Percentiles rank a stretch among this genome's conserved stretches.
These are phyloP conservation scores for Lasioglossum pauxillum DNA, from an alignment of 2,888 invertebrate species.

Conservation along the genomic window DNA sequence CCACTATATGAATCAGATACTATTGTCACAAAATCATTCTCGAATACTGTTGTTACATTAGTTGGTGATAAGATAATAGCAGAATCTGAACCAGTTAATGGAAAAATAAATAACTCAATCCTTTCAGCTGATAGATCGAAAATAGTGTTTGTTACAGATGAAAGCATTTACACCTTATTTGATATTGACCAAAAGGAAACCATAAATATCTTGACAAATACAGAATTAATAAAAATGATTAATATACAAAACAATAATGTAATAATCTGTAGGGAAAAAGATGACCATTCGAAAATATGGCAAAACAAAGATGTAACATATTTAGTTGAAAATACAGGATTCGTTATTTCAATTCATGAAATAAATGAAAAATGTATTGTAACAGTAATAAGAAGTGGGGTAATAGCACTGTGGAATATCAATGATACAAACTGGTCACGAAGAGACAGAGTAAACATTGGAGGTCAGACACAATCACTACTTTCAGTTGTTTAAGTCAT, in stretches of 20 bases:
- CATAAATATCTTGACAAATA: conserved; percentile 71
- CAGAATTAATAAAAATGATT: conserved; percentile 60
- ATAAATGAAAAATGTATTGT: conserved; percentile 69
- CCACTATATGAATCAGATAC: conserved; percentile 70
- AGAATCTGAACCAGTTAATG: conserved; percentile 84
- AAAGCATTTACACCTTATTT: conserved; percentile 84
- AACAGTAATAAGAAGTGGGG: conserved; percentile 73
- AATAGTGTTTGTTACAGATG: conserved; percentile 85
- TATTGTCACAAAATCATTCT: conserved; percentile 75
- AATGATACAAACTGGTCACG: conserved; percentile 58
- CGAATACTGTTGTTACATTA: conserved; percentile 78
- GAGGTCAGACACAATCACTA: conserved; percentile 43
- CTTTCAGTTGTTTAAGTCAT: conserved; percentile 73
- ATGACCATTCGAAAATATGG: conserved; percentile 71
- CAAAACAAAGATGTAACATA: conserved; percentile 58
- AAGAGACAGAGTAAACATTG: conserved; percentile 29
- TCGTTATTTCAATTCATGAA: conserved; percentile 73
- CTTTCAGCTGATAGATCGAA: conserved; percentile 86
- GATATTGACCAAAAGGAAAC: conserved; percentile 83
- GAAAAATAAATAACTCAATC: conserved; percentile 85
- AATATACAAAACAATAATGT: conserved; percentile 57
- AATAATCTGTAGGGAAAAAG: conserved; percentile 68
- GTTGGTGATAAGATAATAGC: conserved; percentile 84
- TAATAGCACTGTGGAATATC: conserved; percentile 74
- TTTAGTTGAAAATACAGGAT: too few relatives aligned